Conservation (phyloP, 2,797 vertebrate genomes). For the Astyanax mexicanus region DNA sequence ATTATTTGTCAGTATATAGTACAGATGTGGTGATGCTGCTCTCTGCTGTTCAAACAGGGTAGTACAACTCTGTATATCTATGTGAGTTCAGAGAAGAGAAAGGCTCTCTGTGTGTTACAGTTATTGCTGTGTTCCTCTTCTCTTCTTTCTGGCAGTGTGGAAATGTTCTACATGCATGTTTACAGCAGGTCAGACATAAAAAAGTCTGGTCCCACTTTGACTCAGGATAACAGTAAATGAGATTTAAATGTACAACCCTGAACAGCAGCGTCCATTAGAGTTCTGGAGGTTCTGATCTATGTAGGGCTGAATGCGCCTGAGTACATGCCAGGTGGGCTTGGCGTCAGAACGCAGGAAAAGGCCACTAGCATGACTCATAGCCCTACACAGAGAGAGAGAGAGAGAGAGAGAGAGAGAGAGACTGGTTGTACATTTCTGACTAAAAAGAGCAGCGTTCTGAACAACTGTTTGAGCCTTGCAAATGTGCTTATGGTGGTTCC, state of each 20-base stretch:
- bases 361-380: slow-evolving; percentile 23
- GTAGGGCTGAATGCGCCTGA: slow-evolving; percentile 25
- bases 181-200: neutral
- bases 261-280: slow-evolving; percentile 18
- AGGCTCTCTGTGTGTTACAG: neutral
- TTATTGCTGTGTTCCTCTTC: neutral
- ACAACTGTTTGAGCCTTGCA: too few species aligned
- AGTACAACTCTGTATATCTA: neutral
- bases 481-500: neutral
- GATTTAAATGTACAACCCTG: too few species aligned
- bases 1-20: neutral
- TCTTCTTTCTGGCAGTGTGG: neutral
- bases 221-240: too few species aligned
- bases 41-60: slow-evolving; percentile 14
- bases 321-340: slow-evolving; percentile 6
- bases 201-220: neutral
- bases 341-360: slow-evolving; percentile 7
- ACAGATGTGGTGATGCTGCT: slow-evolving; percentile 12
- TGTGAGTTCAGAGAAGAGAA: neutral
- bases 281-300: slow-evolving; percentile 2
- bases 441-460: neutral
- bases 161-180: neutral
- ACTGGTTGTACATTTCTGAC: neutral
- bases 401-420: neutral
- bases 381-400: neutral